Evolutionary conservation across 2,888 invertebrate species (phyloP).

Genomic region (Masnerella sp.): DNA sequence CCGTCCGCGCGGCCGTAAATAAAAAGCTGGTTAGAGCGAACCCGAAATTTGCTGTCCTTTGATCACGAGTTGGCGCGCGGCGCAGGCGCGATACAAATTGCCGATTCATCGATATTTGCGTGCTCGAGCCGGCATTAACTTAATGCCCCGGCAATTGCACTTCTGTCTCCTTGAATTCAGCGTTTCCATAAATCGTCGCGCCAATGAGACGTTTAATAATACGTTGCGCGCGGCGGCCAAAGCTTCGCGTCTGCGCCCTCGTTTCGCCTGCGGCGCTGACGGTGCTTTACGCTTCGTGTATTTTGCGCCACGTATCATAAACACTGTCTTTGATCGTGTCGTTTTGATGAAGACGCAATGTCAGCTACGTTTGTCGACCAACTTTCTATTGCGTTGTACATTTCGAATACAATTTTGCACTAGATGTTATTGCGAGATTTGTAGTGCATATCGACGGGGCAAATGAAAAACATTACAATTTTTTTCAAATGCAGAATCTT

Average conservation of each 20-base stretch:
- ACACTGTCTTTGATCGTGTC: slow-evolving; percentile 44
- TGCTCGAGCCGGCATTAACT: slow-evolving; percentile 40
- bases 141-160: slow-evolving; percentile 50
- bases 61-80: slow-evolving; percentile 10
- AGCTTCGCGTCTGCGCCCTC: slow-evolving; percentile 40
- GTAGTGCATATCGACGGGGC: too few species aligned
- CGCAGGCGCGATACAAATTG: slow-evolving; percentile 17
- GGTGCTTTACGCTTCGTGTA: slow-evolving; percentile 39
- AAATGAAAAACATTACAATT: too few species aligned
- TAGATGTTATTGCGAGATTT: too few species aligned
- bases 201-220: slow-evolving; percentile 60
- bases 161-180: slow-evolving; percentile 52
- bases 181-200: slow-evolving; percentile 56
- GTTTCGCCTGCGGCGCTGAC: slow-evolving; percentile 23
- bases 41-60: slow-evolving; percentile 12
- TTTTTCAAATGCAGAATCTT: too few species aligned
- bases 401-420: too few species aligned
- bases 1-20: slow-evolving; percentile 7
- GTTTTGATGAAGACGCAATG: slow-evolving; percentile 44
- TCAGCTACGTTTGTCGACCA: too few species aligned
- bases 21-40: slow-evolving; percentile 2
- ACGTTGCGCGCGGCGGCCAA: slow-evolving; percentile 39
- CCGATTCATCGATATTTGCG: slow-evolving; percentile 49
- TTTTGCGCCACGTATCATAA: slow-evolving; percentile 45
- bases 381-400: too few species aligned